Percentiles rank a stretch among this genome's conserved stretches.
phyloP scores from a whole-genome alignment of 2,888 invertebrate genomes.

The Helleia helle region DNA sequence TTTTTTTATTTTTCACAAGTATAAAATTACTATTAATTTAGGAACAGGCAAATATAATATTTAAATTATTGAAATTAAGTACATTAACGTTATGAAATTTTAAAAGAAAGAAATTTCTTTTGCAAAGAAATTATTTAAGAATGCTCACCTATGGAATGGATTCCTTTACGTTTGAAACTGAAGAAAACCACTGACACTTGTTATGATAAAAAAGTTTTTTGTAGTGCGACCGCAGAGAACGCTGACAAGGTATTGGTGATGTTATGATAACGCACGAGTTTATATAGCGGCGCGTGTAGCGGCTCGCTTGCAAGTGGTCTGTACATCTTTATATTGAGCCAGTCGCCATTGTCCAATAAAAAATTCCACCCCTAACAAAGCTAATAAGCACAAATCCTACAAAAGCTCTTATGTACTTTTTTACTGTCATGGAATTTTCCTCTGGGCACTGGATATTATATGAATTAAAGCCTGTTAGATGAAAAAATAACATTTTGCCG shows the following conservation, averaged over 20 bases:
- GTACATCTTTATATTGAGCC: constrained; percentile 26
- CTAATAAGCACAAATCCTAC: too few species aligned
- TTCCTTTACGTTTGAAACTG: constrained; percentile 38
- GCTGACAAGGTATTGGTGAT: constrained; percentile 62
- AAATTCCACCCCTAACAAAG: background rate
- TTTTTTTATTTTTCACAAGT: too few species aligned
- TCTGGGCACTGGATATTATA: too few species aligned
- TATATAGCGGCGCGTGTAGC: constrained; percentile 47
- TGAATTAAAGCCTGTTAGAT: too few species aligned
- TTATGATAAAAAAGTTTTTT: constrained; percentile 34
- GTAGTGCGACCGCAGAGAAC: constrained; percentile 54
- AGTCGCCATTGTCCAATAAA: constrained; percentile 4
- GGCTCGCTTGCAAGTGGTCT: constrained; percentile 44
- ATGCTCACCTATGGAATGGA: constrained; percentile 51
- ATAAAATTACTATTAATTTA: too few species aligned
- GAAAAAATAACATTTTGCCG: too few species aligned
- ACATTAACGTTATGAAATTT: background rate
- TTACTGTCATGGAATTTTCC: too few species aligned
- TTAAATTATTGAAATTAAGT: too few species aligned
- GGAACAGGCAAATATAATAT: too few species aligned
- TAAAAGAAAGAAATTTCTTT: constrained; percentile 1
- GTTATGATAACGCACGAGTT: constrained; percentile 49
- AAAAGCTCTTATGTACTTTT: too few species aligned
- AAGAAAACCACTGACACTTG: constrained; percentile 51
- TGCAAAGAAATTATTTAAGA: background rate